Conservation (phyloP, 2,797 vertebrate genomes). For the Lemur catta region DNA sequence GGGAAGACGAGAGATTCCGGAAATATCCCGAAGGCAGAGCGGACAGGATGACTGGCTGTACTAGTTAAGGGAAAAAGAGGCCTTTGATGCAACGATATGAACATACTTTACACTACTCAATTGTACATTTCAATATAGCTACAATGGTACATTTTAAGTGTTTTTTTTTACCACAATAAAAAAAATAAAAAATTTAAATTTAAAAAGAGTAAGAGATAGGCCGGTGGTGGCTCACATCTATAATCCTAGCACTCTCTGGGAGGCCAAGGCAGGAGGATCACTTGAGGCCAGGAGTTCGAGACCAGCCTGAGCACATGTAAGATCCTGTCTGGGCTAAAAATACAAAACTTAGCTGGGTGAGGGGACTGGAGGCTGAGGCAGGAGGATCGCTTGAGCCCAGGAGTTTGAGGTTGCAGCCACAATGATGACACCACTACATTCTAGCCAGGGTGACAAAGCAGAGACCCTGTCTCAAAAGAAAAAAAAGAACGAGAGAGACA, state of each 20-base stretch:
- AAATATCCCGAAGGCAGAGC: not conserved
- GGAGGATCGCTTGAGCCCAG: not conserved
- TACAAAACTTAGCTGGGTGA: too few species aligned
- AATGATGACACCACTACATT: not conserved
- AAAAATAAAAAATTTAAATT: not conserved
- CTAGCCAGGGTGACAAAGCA: not conserved
- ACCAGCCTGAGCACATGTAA: too few species aligned
- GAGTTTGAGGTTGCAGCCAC: not conserved
- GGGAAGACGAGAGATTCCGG: not conserved
- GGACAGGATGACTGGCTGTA: not conserved
- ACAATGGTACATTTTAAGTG: not conserved
- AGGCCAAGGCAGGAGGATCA: not conserved
- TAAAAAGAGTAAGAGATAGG: not conserved
- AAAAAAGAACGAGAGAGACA: not conserved
- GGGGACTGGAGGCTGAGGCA: not conserved
- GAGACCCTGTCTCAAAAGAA: not conserved
- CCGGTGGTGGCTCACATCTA: not conserved
- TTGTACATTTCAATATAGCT: too few species aligned
- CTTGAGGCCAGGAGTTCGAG: too few species aligned
- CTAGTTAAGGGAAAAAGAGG: not conserved
- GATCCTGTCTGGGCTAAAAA: too few species aligned
- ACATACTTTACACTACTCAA: not conserved
- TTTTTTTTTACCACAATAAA: not conserved
- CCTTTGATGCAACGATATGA: too few species aligned
- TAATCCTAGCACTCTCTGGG: not conserved